A percentile compares a stretch with the other conserved stretches of the same genome.
phyloP scores from a whole-genome alignment of 1,140 invertebrate genomes.

The Sarcophaga bullata region DNA sequence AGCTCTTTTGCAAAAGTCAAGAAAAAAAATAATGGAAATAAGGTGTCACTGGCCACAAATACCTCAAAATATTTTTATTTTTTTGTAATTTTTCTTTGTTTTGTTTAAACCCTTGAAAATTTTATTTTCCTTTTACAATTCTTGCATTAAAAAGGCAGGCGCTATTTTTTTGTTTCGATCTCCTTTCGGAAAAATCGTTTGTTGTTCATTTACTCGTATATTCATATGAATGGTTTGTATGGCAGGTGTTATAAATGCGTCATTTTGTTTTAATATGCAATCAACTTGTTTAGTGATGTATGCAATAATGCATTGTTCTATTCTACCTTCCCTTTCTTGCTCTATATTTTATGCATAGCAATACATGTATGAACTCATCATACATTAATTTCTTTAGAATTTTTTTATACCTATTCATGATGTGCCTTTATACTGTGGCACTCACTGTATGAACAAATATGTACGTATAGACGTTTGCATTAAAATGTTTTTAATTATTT shows the following conservation, averaged over 20 bases:
- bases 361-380: not conserved
- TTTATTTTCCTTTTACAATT: not conserved
- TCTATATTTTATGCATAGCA: not conserved
- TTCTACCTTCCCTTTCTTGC: not conserved
- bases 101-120: not conserved
- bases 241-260: slow-evolving; percentile 20
- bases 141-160: not conserved
- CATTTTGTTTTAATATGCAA: slow-evolving; percentile 27
- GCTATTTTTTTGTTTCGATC: not conserved
- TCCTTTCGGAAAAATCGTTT: not conserved
- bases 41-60: slow-evolving; percentile 10
- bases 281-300: slow-evolving; percentile 21
- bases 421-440: not conserved
- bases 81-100: not conserved
- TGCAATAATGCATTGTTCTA: slow-evolving; percentile 21
- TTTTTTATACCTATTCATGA: not conserved
- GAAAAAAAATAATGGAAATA: not conserved
- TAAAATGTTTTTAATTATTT: not conserved
- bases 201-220: not conserved
- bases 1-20: not conserved
- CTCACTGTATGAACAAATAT: no score
- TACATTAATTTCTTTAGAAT: not conserved
- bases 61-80: slow-evolving; percentile 3
- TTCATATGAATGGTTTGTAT: not conserved
- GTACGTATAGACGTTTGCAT: not conserved